Base-by-base conservation (phyloP, 1,140 invertebrate species). In the Nephotettix cincticeps region DNA sequence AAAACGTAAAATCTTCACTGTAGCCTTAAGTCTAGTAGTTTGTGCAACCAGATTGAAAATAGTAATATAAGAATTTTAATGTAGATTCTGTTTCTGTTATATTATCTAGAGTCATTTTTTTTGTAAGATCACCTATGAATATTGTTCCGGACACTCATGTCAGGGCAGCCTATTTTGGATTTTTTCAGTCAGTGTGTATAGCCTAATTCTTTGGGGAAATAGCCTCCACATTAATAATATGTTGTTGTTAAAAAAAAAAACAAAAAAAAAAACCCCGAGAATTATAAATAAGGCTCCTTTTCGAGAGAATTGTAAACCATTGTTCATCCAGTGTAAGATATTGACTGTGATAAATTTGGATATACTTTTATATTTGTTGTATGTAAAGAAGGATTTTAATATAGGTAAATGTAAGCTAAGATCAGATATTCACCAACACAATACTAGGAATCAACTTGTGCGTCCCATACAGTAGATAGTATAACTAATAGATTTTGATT, bases 361-460 rank as follows among this genome's bases (percentile, higher is more conserved):
- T n/a, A n/a, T 14, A 9, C 9, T 11, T 14, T 11, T 11, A 56
- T 56, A 9, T 56, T 56, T 56, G 9, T 56, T 23, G 14, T 14
- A 56, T n/a, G 19, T 56, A 56, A 14, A 56, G 23, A 56, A 56
- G 51, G 6, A 4, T 11, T n/a, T 23, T n/a, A 56, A 56, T n/a
- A 11, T 56, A 56, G 23, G 23, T 9, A 11, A 11, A 56, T 6
- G 9, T 56, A 21, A 11, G 21, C 23, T 11, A 11, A 56, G 23
- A n/a, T 56, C 14, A 11, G 21, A 56, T 11, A 19, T 56, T n/a
- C 14, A 56, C 21, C 6, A n/a, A 11, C 80, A 77, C 72, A 84
- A 78, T 74, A 78, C 78, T 17, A 40, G 17, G 0, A 82, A 82
- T 25, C 82, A 77, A 17, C n/a, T n/a, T n/a, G n/a, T n/a, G n/a